Evolutionary conservation across 1,140 invertebrate genomes (phyloP).

Genomic region (Portunus trituberculatus): DNA sequence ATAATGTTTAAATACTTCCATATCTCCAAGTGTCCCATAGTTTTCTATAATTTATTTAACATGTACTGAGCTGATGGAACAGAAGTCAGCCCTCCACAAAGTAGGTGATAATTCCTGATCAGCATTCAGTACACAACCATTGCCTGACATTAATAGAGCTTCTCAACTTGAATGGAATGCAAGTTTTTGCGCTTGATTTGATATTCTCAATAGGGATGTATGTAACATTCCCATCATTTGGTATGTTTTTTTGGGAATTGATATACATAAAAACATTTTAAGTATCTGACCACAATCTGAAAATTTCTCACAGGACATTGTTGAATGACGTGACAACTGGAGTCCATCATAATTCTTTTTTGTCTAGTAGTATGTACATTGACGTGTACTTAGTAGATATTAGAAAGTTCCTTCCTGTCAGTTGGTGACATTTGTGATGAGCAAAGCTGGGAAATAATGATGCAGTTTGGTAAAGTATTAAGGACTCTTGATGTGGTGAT

Average conservation of each 20-base stretch:
- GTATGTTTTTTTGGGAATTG: background rate
- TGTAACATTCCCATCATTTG: background rate
- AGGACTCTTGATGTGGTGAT: constrained; percentile 42
- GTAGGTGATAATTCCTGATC: too few relatives aligned
- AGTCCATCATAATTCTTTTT: background rate
- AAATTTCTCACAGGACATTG: background rate
- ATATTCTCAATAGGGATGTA: background rate
- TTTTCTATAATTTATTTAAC: constrained; percentile 9
- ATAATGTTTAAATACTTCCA: background rate
- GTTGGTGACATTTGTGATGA: constrained; percentile 6
- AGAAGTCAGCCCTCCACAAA: too few relatives aligned
- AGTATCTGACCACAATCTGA: background rate
- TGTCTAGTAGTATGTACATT: constrained; percentile 48
- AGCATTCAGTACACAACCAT: too few relatives aligned
- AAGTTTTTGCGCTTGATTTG: background rate
- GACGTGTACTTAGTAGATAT: constrained; percentile 65
- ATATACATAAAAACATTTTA: background rate
- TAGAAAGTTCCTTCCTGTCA: constrained; percentile 46
- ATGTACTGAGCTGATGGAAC: background rate
- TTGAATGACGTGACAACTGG: background rate
- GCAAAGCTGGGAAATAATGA: constrained; percentile 25
- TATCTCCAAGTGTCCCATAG: background rate
- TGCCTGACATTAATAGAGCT: background rate
- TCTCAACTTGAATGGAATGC: background rate
- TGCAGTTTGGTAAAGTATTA: background rate